phyloP scores from a whole-genome alignment of 2,888 invertebrate genomes.

The Arge pagana region DNA sequence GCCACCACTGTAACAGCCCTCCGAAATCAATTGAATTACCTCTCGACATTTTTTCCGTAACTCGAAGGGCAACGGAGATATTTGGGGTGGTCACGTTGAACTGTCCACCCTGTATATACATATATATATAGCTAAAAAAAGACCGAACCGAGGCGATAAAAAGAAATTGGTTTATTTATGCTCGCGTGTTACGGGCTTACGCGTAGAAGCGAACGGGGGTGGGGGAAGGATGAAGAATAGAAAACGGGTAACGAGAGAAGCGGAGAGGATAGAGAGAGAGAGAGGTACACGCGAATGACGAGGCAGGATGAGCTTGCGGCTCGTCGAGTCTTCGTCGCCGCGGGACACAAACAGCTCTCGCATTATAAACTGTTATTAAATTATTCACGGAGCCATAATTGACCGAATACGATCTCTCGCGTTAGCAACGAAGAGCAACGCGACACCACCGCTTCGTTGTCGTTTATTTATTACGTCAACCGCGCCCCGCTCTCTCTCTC shows the following conservation, averaged over 20 bases:
- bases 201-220: no score
- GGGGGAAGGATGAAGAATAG: constrained; percentile 14
- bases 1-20: no score
- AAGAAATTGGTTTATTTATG: no score
- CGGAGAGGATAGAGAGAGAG: constrained; percentile 11
- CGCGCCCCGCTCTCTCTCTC: neutral
- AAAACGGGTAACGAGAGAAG: constrained; percentile 19
- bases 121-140: no score
- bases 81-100: no score
- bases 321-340: constrained; percentile 30
- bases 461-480: constrained; percentile 12
- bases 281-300: constrained; percentile 19
- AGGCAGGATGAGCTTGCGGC: constrained; percentile 41
- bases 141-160: no score
- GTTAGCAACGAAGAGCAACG: constrained; percentile 50
- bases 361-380: constrained; percentile 55
- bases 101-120: no score
- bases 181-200: no score
- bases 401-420: constrained; percentile 52
- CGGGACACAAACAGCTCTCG: constrained; percentile 31
- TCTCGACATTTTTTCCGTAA: no score
- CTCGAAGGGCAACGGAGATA: no score
- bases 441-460: constrained; percentile 9
- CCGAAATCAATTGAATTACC: no score
- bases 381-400: constrained; percentile 53